These are phyloP conservation scores for Clangula hyemalis DNA, from an alignment of 2,797 vertebrate genomes.

Conservation along the genomic window DNA sequence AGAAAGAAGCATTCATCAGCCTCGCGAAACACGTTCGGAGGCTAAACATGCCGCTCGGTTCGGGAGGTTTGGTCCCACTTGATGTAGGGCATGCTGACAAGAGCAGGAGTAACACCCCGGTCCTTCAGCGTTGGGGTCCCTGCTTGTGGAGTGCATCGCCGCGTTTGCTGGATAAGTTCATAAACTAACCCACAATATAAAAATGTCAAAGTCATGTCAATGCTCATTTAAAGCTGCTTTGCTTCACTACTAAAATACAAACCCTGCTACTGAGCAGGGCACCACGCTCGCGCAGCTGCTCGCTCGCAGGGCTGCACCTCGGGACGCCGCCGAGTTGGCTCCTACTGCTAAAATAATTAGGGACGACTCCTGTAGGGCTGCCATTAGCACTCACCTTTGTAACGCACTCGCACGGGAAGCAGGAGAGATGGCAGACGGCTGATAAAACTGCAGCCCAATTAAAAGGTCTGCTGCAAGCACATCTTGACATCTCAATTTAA, in stretches of 20 bases:
- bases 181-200: constrained; percentile 64
- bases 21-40: constrained; percentile 30
- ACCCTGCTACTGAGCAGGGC: constrained; percentile 47
- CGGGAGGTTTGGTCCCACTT: constrained; percentile 21
- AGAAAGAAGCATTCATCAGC: constrained; percentile 66
- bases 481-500: not conserved
- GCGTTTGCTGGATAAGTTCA: not conserved
- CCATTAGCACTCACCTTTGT: fast-evolving
- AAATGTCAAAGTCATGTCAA: constrained; percentile 64
- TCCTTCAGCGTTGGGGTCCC: not conserved
- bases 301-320: not conserved
- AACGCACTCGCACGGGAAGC: not conserved
- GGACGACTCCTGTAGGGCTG: not conserved
- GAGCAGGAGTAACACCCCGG: not conserved
- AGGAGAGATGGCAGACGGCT: fast-evolving
- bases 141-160: constrained; percentile 3
- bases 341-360: not conserved
- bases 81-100: constrained; percentile 66
- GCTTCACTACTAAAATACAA: constrained; percentile 53
- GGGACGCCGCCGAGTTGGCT: not conserved
- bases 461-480: not conserved
- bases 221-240: constrained; percentile 59
- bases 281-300: not conserved
- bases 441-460: not conserved
- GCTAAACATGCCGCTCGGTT: not conserved